Base-by-base conservation (phyloP, 2,888 invertebrate species). In the Gasteruption jaculator region DNA sequence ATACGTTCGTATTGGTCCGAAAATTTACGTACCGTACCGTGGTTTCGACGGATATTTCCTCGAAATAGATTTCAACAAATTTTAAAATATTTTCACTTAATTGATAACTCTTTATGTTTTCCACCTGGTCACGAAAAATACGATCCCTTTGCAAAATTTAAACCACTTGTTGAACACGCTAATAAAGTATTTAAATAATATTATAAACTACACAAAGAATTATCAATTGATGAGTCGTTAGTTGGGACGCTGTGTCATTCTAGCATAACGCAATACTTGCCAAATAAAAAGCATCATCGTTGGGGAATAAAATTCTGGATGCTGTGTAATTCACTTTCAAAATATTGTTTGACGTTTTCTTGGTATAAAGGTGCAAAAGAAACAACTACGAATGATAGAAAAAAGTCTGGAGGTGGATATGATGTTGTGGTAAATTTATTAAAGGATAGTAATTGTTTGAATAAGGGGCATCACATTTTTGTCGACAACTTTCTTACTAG, bases 261-360 rank as follows among this genome's bases (percentile, higher is more conserved):
- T 16, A 11, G 33, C 8, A 38, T 54, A 18, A 57, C 45, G 7
- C 57, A 57, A 32, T 56, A 58, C 46, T 16, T 57, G 5, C 51
- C 52, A 27, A 56, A 53, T 42, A 57, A 59, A 40, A 56, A 57
- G 32, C 55, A 56, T 29, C 55, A 56, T 37, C 24, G 31, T 3
- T 31, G 12, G 22, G 30, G 21, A 8, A 52, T 24, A 45, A 50
- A 47, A 41, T 59, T 60, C 48, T 60, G 54, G 54, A 54, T 57
- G 56, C 40, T 57, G 10, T 45, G 44, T 37, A 54, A 58, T 48
- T 49, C 53, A 10, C 32, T 56, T n/a, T 20, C 42, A 4, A 52
- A 58, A 31, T 60, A 58, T 42, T 58, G 54, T 44, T 40, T 58
- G 29, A 48, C 44, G 19, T 52, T 58, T 35, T 58, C 38, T 46